Evolutionary conservation across 2,113 vertebrate species (phyloP).

Genomic region (Psephotus haematonotus): DNA sequence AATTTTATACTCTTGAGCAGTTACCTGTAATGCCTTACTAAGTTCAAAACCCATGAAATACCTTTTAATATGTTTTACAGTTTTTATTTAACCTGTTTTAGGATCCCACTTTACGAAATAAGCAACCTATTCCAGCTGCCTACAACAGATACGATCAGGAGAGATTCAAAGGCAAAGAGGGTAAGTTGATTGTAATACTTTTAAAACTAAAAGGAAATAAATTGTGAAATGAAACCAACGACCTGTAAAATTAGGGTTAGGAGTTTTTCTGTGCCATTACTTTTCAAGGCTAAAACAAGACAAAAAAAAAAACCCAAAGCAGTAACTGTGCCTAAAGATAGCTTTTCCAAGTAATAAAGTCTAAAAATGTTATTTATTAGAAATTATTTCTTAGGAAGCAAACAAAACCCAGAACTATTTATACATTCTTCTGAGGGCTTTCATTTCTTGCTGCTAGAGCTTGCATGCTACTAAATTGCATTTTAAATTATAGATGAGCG

Average conservation of each 20-base stretch:
- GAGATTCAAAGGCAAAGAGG: conserved; percentile 98
- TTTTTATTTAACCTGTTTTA: conserved; percentile 54
- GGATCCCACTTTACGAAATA: conserved; percentile 92
- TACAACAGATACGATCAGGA: conserved; percentile 99
- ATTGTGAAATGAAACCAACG: fast-evolving
- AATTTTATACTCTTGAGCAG: neutral
- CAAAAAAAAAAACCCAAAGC: no score
- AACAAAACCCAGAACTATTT: neutral
- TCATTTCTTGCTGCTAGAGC: neutral
- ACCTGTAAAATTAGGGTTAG: neutral
- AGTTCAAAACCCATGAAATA: neutral
- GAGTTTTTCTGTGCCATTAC: neutral
- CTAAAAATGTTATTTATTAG: neutral
- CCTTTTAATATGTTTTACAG: neutral
- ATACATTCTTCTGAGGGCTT: neutral
- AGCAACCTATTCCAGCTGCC: conserved; percentile 92
- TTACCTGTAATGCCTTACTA: neutral
- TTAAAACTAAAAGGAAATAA: neutral
- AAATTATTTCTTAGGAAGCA: neutral
- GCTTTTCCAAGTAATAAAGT: neutral
- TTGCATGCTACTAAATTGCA: neutral
- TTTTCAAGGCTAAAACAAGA: neutral
- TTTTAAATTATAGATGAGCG: neutral
- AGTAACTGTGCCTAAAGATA: neutral
- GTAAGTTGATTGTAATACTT: conserved; percentile 67